A percentile compares a stretch with the other conserved stretches of the same genome.
Conservation (phyloP, 2,113 vertebrate genomes). For the Natator depressus region DNA sequence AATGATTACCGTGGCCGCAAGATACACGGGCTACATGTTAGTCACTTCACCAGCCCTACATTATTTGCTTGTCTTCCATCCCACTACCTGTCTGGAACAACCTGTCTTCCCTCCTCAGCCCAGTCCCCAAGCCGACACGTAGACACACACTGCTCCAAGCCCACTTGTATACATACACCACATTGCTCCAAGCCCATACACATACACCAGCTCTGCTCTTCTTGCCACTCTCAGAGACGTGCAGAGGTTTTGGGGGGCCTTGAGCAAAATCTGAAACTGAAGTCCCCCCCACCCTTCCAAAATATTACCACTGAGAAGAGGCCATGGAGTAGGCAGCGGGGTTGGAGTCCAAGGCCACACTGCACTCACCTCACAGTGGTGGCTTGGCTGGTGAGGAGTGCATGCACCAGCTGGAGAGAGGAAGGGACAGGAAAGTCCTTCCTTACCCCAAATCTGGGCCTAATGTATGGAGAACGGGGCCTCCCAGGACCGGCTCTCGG, state of each 20-base stretch:
- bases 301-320: background rate
- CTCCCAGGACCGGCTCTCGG: background rate
- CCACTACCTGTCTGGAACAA: background rate
- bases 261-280: background rate
- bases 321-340: background rate
- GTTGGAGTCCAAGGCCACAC: background rate
- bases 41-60: background rate
- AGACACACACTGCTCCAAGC: background rate
- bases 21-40: background rate
- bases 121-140: background rate
- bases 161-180: background rate
- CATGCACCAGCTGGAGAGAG: fast-evolving
- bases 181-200: fast-evolving
- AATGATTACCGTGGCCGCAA: background rate
- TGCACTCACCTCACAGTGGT: background rate
- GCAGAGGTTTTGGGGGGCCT: background rate
- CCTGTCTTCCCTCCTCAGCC: background rate
- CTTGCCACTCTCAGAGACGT: background rate
- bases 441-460: background rate
- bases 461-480: fast-evolving
- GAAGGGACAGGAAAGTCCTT: fast-evolving
- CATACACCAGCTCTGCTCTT: background rate
- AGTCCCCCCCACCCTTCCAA: background rate
- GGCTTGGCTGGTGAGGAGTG: fast-evolving
- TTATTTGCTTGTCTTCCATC: background rate